Conservation (phyloP, 2,888 invertebrate species). For the Listrodromus nycthemerus region DNA sequence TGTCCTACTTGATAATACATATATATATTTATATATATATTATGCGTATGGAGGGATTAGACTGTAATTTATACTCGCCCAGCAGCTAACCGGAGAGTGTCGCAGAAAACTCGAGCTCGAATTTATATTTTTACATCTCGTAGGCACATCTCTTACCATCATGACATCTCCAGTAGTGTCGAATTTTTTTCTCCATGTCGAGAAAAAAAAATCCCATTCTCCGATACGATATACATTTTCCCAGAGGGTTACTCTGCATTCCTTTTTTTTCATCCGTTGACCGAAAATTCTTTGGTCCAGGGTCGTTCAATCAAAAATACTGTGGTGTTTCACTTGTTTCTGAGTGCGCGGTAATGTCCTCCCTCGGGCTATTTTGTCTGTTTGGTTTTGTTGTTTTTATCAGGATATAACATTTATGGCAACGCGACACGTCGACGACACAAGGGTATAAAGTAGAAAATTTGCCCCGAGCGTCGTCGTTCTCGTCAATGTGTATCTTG, state of each 20-base stretch:
- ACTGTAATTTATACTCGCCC: slow-evolving; percentile 61
- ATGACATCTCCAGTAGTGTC: background rate
- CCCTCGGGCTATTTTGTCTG: background rate
- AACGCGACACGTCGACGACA: slow-evolving; percentile 74
- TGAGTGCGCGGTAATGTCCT: background rate
- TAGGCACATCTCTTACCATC: background rate
- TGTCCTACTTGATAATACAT: slow-evolving; percentile 80
- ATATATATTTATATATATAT: slow-evolving; percentile 71
- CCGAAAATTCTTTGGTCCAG: slow-evolving; percentile 45
- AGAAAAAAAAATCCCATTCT: slow-evolving; percentile 19
- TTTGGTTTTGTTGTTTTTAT: slow-evolving; percentile 15
- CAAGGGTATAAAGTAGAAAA: slow-evolving; percentile 36
- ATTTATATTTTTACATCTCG: background rate
- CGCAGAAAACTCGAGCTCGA: background rate
- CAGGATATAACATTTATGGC: slow-evolving; percentile 74
- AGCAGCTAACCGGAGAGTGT: background rate
- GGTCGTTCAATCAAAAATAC: slow-evolving; percentile 32
- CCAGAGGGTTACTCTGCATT: background rate
- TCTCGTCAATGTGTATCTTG: slow-evolving; percentile 28
- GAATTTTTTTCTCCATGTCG: background rate
- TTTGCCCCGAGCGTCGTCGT: slow-evolving; percentile 64
- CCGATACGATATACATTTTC: slow-evolving; percentile 53
- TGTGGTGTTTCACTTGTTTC: slow-evolving; percentile 29
- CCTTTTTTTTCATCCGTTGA: slow-evolving; percentile 9
- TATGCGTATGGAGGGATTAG: slow-evolving; percentile 81